Evolutionary conservation across 2,888 invertebrate species (phyloP), one percentile per base, ranked within the genome.

Genomic region (Synanthedon formicaeformis): DNA sequence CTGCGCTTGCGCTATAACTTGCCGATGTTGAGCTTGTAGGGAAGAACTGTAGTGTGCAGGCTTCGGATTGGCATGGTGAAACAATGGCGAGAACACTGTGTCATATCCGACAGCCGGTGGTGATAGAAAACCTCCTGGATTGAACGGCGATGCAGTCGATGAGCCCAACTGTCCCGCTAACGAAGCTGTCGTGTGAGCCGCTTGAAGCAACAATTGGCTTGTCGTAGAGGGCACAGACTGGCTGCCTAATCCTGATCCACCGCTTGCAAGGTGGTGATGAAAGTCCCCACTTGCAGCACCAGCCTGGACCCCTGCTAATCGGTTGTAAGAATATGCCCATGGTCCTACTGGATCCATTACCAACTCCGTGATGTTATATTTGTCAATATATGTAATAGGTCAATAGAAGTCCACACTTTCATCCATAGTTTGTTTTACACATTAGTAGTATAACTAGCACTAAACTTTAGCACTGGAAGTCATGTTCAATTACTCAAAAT

Each of bases 281-380:
- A 91, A 89, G 77, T 92, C 90, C 68, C 91, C 90, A 80, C 90
- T 88, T 71, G 91, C 88, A 77, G 92, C 87, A 75, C 91, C 89
- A 67, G 92, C 89, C 76, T 92, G 91, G 63, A 92, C 91, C 66
- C 91, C 90, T 63, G 93, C 90, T 81, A 95, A 88, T 71, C 95
- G 92, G 88, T 94, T 94, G 90, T 95, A 95, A 66, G 94, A 92
- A 83, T 93, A 93, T 77, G 92, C 92, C 95, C 95, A 95, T 89
- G 95, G 94, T 88, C 94, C 94, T 82, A 93, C 94, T 79, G 95
- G 95, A 92, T 95, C 95, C 95, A 95, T 95, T 88, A 88, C 88
- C 89, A 86, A 78, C 85, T 86, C 76, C 81, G 85, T 83, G 77
- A 72, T 81, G 73, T 77, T 69, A 66, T 70, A 59, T 69, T 69